phyloP scores from a whole-genome alignment of 2,113 vertebrate genomes.

The Spea bombifrons region DNA sequence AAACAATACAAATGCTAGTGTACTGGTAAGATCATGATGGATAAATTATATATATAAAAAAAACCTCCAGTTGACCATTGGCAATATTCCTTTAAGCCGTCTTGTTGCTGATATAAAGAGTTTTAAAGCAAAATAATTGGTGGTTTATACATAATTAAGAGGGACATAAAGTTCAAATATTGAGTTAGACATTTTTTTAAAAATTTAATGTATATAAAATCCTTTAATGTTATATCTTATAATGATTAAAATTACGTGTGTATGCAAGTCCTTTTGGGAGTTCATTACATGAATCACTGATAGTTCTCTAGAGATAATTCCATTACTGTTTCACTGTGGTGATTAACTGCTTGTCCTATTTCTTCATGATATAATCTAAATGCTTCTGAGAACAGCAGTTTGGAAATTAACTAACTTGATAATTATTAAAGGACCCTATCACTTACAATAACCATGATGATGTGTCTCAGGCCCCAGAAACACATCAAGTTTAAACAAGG shows the following conservation, averaged over 20 bases:
- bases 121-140: no score
- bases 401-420: slow-evolving; percentile 35
- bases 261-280: slow-evolving; percentile 7
- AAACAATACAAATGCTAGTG: no score
- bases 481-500: slow-evolving; percentile 20
- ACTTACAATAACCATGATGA: slow-evolving; percentile 30
- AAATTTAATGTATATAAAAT: no score
- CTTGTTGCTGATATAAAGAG: no score
- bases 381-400: slow-evolving; percentile 28
- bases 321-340: slow-evolving; percentile 10
- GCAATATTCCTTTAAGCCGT: no score
- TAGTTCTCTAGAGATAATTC: slow-evolving; percentile 24
- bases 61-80: no score
- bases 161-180: no score
- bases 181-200: no score
- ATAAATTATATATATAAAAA: no score
- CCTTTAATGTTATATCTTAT: background rate
- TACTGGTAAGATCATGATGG: no score
- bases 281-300: slow-evolving; percentile 28
- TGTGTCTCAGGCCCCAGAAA: slow-evolving; percentile 22
- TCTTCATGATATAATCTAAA: slow-evolving; percentile 16
- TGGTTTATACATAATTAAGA: no score
- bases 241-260: background rate
- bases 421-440: slow-evolving; percentile 38
- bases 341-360: slow-evolving; percentile 38